Base-by-base conservation (phyloP, 2,888 invertebrate genomes). In the Sialis fuliginosa region DNA sequence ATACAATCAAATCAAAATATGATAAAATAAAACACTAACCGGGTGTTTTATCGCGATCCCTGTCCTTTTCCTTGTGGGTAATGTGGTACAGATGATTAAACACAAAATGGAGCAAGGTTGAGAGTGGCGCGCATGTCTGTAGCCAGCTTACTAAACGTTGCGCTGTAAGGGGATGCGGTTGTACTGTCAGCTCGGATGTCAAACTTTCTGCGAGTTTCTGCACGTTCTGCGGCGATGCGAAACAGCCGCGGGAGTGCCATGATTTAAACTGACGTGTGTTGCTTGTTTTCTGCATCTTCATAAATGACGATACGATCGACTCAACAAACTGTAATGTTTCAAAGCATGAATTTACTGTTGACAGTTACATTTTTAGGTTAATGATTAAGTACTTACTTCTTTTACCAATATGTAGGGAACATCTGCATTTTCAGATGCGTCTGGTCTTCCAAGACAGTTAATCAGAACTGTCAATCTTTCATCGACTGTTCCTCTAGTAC, bases 281-380 rank as follows among this genome's bases (percentile, higher is more conserved):
- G 52, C 66, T 69, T 34, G 75, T 64, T 54, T 77, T 79, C 53
- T 81, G 69, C 37, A 79, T 74, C 59, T 76, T 77, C 60, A 84
- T 74, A 59, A 81, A 85, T 0, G 83, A 82, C 33, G 80, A 80
- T 0, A 83, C 78, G 56, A 84, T 76, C 52, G 81, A 79, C 60
- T 82, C 81, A 51, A 84, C 78, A 59, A 82, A 85, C 74, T 81
- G 65, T n/a, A 66, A 61, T 48, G 56, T 62, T 40, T 52, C 56
- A 9, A n/a, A n/a, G n/a, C n/a, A n/a, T n/a, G n/a, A n/a, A n/a
- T n/a, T n/a, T n/a, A n/a, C n/a, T n/a, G n/a, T n/a, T n/a, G 22
- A 22, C 22, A 22, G 22, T 22, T 22, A 22, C 22, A 22, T 22
- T 22, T 22, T 22, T 22, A 22, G 22, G 22, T 22, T 22, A 22